Conservation (phyloP, 2,888 invertebrate species). For the Acanthococcus lagerstroemiae region DNA sequence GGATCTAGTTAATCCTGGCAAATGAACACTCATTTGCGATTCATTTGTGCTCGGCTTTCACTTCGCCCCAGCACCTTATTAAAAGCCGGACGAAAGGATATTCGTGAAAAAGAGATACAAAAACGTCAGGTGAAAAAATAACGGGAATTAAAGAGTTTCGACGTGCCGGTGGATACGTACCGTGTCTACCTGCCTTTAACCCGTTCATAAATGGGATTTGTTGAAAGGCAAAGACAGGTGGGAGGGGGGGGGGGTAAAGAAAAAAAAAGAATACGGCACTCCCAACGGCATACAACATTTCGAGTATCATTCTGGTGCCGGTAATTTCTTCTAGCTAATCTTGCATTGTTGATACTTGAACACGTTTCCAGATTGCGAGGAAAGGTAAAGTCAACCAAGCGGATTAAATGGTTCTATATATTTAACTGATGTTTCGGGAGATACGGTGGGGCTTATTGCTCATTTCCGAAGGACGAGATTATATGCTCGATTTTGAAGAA, state of each 20-base stretch:
- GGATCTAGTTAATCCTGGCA: too few species aligned
- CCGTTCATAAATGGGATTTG: too few species aligned
- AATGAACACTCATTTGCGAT: too few species aligned
- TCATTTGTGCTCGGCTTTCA: too few species aligned
- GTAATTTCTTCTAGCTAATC: constrained; percentile 7
- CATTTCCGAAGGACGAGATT: neutral
- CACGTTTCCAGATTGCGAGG: neutral
- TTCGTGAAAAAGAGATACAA: too few species aligned
- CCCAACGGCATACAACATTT: neutral
- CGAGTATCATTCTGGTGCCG: neutral
- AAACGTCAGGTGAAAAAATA: too few species aligned
- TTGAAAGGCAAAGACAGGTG: neutral
- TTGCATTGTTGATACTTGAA: constrained; percentile 7
- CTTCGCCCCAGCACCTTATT: too few species aligned
- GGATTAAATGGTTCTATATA: neutral
- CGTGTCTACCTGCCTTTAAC: too few species aligned
- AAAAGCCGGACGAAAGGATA: too few species aligned
- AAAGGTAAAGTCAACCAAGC: neutral
- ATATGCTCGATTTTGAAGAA: too few species aligned
- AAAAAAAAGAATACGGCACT: neutral
- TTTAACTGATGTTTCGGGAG: neutral
- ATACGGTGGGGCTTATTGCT: neutral
- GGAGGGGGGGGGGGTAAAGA: neutral
- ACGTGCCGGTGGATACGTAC: too few species aligned
- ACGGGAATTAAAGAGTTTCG: too few species aligned